These are phyloP conservation scores for Cyprinodon variegatus DNA, from an alignment of 2,113 vertebrate species.

Conservation along the genomic window DNA sequence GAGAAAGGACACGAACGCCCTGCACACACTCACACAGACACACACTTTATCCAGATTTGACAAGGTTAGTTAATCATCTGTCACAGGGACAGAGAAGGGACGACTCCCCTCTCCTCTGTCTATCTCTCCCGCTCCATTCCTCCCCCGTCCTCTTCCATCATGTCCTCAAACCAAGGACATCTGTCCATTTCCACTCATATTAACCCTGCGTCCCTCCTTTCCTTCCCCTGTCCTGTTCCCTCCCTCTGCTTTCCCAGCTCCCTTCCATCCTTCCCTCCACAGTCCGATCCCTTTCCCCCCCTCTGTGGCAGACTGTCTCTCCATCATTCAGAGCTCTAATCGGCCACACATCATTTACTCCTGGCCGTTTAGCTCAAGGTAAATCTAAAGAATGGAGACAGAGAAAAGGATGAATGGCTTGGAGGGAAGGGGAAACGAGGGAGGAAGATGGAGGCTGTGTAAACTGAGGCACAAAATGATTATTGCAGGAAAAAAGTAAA, in stretches of 20 bases:
- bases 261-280: not conserved
- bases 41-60: constrained; percentile 51
- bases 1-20: constrained; percentile 26
- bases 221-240: not conserved
- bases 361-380: constrained; percentile 57
- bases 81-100: constrained; percentile 47
- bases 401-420: constrained; percentile 18
- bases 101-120: constrained; percentile 55
- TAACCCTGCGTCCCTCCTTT: constrained; percentile 46
- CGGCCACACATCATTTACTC: constrained; percentile 39
- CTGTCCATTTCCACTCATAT: constrained; percentile 34
- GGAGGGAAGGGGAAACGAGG: constrained; percentile 12
- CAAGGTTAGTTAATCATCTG: constrained; percentile 71
- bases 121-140: constrained; percentile 26
- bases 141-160: constrained; percentile 23
- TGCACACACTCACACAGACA: constrained; percentile 17
- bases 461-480: not conserved
- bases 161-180: constrained; percentile 41
- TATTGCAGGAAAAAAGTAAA: not conserved
- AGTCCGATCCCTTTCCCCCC: constrained; percentile 11
- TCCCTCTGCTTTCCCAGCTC: too few relatives aligned
- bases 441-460: constrained; percentile 1
- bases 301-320: not conserved
- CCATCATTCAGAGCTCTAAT: constrained; percentile 42
- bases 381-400: constrained; percentile 36